Conservation (phyloP, 2,888 invertebrate genomes). For the Campaea margaritaria region DNA sequence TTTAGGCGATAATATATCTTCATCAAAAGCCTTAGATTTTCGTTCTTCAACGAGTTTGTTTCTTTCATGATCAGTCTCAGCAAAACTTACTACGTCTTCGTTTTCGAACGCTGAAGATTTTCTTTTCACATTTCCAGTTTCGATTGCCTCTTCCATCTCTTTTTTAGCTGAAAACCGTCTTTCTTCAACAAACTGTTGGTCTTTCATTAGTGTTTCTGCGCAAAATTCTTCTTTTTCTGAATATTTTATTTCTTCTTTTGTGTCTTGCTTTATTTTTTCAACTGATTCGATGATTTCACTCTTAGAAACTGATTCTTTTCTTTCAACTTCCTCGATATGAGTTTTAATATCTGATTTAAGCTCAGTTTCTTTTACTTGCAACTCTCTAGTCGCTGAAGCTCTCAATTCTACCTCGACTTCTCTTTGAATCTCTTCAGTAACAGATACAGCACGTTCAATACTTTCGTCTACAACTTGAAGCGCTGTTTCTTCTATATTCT, state of each 20-base stretch:
- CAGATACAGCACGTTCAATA: slow-evolving; percentile 66
- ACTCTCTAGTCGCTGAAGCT: slow-evolving; percentile 32
- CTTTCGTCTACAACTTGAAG: slow-evolving; percentile 66
- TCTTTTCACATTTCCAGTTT: slow-evolving; percentile 3
- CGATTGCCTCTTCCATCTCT: slow-evolving; percentile 17
- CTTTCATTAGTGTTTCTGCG: slow-evolving; percentile 4
- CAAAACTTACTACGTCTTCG: neutral
- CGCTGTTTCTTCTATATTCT: slow-evolving; percentile 69
- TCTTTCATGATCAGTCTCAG: neutral
- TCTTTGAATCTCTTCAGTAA: slow-evolving; percentile 67
- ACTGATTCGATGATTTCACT: slow-evolving; percentile 7
- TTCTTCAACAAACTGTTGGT: slow-evolving; percentile 14
- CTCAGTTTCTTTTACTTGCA: slow-evolving; percentile 13
- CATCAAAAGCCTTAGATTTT: slow-evolving; percentile 14
- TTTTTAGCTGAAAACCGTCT: slow-evolving; percentile 18
- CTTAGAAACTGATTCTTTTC: slow-evolving; percentile 7
- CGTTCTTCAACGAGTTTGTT: too few species aligned
- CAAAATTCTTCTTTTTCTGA: slow-evolving; percentile 11
- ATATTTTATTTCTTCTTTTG: slow-evolving; percentile 13
- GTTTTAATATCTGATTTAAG: slow-evolving; percentile 7
- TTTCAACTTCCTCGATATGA: slow-evolving; percentile 27
- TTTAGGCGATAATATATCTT: slow-evolving; percentile 19
- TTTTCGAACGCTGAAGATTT: slow-evolving; percentile 25
- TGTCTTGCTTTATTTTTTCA: slow-evolving; percentile 9
- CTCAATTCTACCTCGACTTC: slow-evolving; percentile 60